Base-by-base conservation (phyloP, 2,888 invertebrate species). In the Masnerella sp. region DNA sequence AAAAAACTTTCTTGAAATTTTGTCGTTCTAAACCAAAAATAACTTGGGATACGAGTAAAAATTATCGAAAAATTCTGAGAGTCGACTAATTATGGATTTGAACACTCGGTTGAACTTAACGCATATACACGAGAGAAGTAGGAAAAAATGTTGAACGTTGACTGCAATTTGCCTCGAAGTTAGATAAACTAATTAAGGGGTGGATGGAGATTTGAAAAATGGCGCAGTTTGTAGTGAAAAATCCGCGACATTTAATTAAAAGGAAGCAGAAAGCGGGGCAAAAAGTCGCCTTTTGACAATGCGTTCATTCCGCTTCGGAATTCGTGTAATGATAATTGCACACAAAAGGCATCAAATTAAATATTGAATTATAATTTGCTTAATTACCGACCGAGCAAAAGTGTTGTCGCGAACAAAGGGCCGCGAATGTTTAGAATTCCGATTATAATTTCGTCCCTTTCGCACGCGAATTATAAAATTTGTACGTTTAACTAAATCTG, bases 291-390 rank as follows among this genome's bases (percentile, higher is more conserved):
- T n/a, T 14, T 52, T 12, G 3, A 52, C 52, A 25, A 14, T 38
- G n/a, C 32, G 1, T 18, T 32, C 49, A 5, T 36, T 25, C 38
- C n/a, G n/a, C 1, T 14, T 40, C 4, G 40, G 40, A 42, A 42
- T 36, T 40, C 54, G 17, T 8, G 40, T 40, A 30, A 40, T 54
- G 54, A 40, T 54, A 54, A 42, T 54, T 40, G 25, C 15, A 8
- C 11, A 34, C 49, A 34, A 18, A 18, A 34, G 32, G 12, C 12
- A n/a, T 14, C 14, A 38, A 17, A 38, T 38, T 38, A 38, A 38
- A 38, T 15, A 38, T 52, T 25, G 15, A 38, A 52, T 52, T 25
- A 15, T 15, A 38, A n/a, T 36, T n/a, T 5, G 11, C 36, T 7
- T 52, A 22, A 52, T 22, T 25, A n/a, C n/a, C 20, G 20, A 5